Evolutionary conservation across 2,888 invertebrate species (phyloP).

Genomic region (Apamea monoglypha): DNA sequence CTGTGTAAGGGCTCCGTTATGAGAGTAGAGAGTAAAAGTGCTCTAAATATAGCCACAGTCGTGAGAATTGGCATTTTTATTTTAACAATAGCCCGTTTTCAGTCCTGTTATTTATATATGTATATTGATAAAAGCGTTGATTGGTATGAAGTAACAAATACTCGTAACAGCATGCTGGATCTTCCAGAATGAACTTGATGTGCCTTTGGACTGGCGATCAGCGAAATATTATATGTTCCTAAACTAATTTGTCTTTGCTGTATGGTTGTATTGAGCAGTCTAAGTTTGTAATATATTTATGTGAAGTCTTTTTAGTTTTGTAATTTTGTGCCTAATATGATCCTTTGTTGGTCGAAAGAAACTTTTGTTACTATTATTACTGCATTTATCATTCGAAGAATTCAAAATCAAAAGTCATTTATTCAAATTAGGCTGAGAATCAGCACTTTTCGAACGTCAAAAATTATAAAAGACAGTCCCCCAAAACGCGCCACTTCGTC

Average conservation of each 20-base stretch:
- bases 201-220: background rate
- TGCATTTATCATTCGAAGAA: background rate
- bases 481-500: too few relatives aligned
- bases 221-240: too few relatives aligned
- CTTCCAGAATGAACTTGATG: background rate
- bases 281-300: background rate
- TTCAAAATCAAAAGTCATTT: too few relatives aligned
- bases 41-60: slow-evolving; percentile 23
- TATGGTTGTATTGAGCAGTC: background rate
- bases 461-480: too few relatives aligned
- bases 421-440: too few relatives aligned
- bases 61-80: slow-evolving; percentile 8
- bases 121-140: too few relatives aligned
- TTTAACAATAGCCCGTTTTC: background rate
- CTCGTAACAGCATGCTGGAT: too few relatives aligned
- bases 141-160: background rate
- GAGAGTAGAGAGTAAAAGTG: slow-evolving; percentile 25
- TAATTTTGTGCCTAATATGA: too few relatives aligned
- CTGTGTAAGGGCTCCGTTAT: background rate
- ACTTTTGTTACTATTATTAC: background rate
- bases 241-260: background rate
- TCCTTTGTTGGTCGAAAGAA: too few relatives aligned
- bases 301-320: background rate
- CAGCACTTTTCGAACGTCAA: too few relatives aligned
- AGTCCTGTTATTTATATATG: background rate